Evolutionary conservation across 1,140 invertebrate genomes (phyloP), one percentile per base, ranked within the genome.

Genomic region (Halictus rubicundus): DNA sequence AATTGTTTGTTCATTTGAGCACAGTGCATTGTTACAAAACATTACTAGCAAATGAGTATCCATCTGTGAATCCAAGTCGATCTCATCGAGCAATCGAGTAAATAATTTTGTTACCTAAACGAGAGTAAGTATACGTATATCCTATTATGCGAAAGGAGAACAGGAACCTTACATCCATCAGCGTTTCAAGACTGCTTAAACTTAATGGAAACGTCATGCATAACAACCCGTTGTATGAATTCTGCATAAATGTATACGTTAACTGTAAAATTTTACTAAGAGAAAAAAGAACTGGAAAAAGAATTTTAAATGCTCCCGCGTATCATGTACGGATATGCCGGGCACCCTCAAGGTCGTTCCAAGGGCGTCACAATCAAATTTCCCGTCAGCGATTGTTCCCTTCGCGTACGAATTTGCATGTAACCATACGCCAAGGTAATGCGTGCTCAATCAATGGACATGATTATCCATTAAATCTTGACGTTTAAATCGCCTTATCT

Each of bases 141-240:
- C 37, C 12, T 19, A 2, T 23, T 49, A 6, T 19, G 54, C 9
- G 27, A 1, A 59, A 60, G 54, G 54, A 4, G 14, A 59, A 16
- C 27, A 10, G 21, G 23, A 49, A 49, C 16, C 69, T 73, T 82
- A 57, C 46, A 54, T n/a, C 78, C 4, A 52, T 1, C 37, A 60
- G 65, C 23, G 37, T 32, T 23, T 46, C 12, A 23, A 68, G 32
- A 46, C 69, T 59, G 49, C n/a, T 63, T 21, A 61, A 19, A 14
- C 68, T 71, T 52, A 66, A 81, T 42, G 27, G n/a, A 71, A 81
- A 70, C 63, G 19, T 80, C 21, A 23, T 27, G 16, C 49, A 6
- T 16, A n/a, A 19, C 1, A 19, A 8, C 12, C 37, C 66, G 46
- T 37, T 46, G 64, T 19, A 39, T 7, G 25, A 39, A 23, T 10